These are phyloP conservation scores for Phaethornis superciliosus DNA, from an alignment of 2,113 vertebrate genomes.

Conservation along the genomic window DNA sequence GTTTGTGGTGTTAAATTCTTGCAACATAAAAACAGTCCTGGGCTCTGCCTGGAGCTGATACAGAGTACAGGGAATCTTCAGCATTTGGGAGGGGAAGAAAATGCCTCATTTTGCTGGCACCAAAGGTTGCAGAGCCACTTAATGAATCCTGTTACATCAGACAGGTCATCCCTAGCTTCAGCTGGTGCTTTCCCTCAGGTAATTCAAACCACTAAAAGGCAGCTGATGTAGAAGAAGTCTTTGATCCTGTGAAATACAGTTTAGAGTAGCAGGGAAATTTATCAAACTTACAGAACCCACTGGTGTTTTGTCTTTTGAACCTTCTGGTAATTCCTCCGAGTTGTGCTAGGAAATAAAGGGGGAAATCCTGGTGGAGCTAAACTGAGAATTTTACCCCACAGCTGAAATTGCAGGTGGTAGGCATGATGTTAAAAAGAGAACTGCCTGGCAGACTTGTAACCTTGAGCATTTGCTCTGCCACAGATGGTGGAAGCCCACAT, in stretches of 20 bases:
- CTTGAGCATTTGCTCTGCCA: neutral
- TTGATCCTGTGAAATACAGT: neutral
- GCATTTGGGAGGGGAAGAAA: neutral
- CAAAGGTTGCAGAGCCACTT: neutral
- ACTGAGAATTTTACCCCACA: neutral
- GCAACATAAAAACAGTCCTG: neutral
- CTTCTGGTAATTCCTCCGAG: neutral
- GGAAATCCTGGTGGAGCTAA: neutral
- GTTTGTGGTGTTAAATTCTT: neutral
- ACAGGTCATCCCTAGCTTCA: neutral
- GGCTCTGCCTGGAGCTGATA: neutral
- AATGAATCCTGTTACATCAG: neutral
- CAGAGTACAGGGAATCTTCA: neutral
- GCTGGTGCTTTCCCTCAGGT: neutral
- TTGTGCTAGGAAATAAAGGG: neutral
- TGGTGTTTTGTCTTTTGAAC: neutral
- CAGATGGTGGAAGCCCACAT: rapidly evolving
- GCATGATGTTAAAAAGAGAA: neutral
- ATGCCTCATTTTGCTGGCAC: neutral
- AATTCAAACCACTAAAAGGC: neutral
- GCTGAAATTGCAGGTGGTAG: neutral
- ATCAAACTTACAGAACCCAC: neutral
- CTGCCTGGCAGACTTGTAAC: neutral
- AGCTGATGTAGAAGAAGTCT: neutral
- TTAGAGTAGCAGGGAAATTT: slow-evolving; percentile 1